Base-by-base conservation (phyloP, 1,140 invertebrate species). In the Drosophila takahashii region DNA sequence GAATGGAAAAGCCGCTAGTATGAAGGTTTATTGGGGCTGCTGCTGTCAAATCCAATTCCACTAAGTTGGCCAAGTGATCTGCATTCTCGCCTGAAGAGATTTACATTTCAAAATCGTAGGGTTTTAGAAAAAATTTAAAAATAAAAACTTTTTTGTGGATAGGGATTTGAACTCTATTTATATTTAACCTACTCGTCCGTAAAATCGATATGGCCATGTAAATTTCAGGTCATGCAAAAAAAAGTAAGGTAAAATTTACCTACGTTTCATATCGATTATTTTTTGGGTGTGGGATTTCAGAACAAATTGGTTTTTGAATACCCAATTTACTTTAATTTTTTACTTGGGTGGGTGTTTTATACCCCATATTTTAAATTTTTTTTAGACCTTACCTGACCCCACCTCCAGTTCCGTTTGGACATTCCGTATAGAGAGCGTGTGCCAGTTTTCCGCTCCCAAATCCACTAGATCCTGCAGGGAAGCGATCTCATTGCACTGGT, bases 401-500 rank as follows among this genome's bases (percentile, higher is more conserved):
- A 76, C 48, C 36, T 65, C 65, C 37, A 85, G 48, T 47, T 85
- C 56, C 0, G 77, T 80, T 37, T 65, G 51, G 11, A 39, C 59
- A 70, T 85, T 85, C 1, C 67, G 18, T 0, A 85, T 70, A 18
- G 44, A 66, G 4, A 85, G 69, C 0, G 15, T 50, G 3, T 81
- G 64, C 77, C 77, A 73, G 41, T 54, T 69, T 8, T 85, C 59
- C 7, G 53, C 36, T 4, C 59, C 48, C 8, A 74, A 7, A 4
- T 73, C 39, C 7, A 44, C 42, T 3, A 85, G 39, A 48, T 80
- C 77, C 58, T 85, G 54, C 2, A 85, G 60, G n/a, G 77, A 80
- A 11, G 50, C 50, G 52, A 85, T 41, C 29, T 85, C 81, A 2
- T 18, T 69, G 37, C 81, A 84, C 41, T 72, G 59, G 32, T 76